Evolutionary conservation across 2,888 invertebrate species (phyloP).

Genomic region (Thumatha senex): DNA sequence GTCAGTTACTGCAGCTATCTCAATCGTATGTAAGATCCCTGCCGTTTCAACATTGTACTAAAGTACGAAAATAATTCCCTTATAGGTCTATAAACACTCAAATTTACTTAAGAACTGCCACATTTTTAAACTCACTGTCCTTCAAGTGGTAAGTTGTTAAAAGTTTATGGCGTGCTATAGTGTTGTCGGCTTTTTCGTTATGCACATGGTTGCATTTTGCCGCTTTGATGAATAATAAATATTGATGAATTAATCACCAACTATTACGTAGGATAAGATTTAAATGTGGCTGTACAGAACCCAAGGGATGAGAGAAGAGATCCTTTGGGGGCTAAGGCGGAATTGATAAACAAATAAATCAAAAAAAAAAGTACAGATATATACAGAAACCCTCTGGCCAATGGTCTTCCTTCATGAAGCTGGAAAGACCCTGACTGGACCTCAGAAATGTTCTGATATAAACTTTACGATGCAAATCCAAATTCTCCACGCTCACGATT

Average conservation of each 20-base stretch:
- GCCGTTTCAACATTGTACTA: slow-evolving; percentile 68
- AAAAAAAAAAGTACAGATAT: too few relatives aligned
- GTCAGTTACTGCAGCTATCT: slow-evolving; percentile 41
- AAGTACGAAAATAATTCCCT: slow-evolving; percentile 69
- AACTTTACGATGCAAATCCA: too few relatives aligned
- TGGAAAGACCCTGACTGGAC: too few relatives aligned
- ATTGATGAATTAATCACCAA: not conserved
- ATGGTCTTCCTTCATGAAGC: too few relatives aligned
- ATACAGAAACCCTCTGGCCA: too few relatives aligned
- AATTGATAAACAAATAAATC: too few relatives aligned
- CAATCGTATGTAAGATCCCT: slow-evolving; percentile 60
- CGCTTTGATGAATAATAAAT: not conserved
- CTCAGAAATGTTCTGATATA: too few relatives aligned
- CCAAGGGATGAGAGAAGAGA: too few relatives aligned
- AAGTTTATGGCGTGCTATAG: slow-evolving; percentile 62
- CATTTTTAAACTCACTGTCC: slow-evolving; percentile 60
- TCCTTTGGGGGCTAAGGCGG: too few relatives aligned
- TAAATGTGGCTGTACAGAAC: too few relatives aligned
- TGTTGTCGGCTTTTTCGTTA: slow-evolving; percentile 55
- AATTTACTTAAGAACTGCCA: slow-evolving; percentile 59
- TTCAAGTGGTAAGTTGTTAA: slow-evolving; percentile 46
- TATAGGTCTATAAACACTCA: slow-evolving; percentile 60
- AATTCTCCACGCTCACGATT: too few relatives aligned
- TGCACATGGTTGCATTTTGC: slow-evolving; percentile 1
- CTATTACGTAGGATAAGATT: too few relatives aligned